phyloP scores from a whole-genome alignment of 2,113 vertebrate species.

The Lynx canadensis region DNA sequence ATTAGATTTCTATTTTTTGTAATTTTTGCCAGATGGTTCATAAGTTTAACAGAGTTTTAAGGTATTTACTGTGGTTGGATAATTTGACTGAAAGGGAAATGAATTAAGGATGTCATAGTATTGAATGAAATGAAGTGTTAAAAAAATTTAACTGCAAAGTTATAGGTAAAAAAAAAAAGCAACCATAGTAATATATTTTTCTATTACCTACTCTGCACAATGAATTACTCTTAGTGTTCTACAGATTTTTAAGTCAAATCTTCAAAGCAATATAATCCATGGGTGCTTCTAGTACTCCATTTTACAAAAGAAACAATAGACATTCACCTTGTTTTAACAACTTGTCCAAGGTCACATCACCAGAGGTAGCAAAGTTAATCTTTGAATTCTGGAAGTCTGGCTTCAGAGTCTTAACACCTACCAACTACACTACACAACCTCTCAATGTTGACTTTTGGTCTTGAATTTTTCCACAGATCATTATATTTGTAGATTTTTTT shows the following conservation, averaged over 20 bases:
- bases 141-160: not conserved
- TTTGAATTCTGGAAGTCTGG: not conserved
- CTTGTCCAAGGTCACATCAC: not conserved
- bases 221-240: not conserved
- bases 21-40: not conserved
- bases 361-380: not conserved
- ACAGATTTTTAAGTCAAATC: not conserved
- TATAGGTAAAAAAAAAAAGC: not conserved
- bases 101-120: not conserved
- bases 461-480: not conserved
- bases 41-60: not conserved
- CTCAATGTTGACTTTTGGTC: not conserved
- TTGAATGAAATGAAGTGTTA: not conserved
- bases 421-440: too few relatives aligned
- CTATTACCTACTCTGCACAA: not conserved
- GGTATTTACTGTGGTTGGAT: not conserved
- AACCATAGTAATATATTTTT: not conserved
- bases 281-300: not conserved
- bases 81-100: not conserved
- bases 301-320: not conserved
- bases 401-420: not conserved
- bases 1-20: not conserved
- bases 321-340: too few relatives aligned
- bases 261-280: not conserved
- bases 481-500: not conserved